Conservation (phyloP, 2,113 vertebrate genomes). For the Acinonyx jubatus region DNA sequence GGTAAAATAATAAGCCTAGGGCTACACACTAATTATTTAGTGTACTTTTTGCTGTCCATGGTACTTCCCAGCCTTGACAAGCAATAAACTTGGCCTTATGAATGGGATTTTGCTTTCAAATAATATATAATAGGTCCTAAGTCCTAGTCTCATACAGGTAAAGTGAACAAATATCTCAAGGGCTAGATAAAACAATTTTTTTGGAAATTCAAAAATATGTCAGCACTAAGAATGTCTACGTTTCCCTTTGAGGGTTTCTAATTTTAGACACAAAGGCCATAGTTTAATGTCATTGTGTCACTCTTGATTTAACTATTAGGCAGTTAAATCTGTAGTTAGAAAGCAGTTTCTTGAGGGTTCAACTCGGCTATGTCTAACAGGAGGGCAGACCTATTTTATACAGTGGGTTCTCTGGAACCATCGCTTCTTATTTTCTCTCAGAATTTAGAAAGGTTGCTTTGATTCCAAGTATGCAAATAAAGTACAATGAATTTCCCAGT, state of each 20-base stretch:
- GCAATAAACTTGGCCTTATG: not conserved
- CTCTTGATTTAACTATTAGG: not conserved
- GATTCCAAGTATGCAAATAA: not conserved
- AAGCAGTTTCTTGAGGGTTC: not conserved
- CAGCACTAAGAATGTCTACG: not conserved
- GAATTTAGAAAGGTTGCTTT: not conserved
- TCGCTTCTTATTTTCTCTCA: not conserved
- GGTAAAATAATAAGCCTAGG: not conserved
- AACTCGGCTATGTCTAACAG: not conserved
- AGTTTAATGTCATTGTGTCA: not conserved
- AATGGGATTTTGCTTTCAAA: slow-evolving; percentile 35
- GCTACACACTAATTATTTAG: not conserved
- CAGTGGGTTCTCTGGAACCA: not conserved
- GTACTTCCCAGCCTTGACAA: not conserved
- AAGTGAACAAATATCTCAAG: not conserved
- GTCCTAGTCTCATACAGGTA: not conserved
- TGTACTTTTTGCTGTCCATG: not conserved
- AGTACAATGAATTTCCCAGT: not conserved
- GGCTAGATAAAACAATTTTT: not conserved
- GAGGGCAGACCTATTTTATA: not conserved
- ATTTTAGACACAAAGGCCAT: not conserved
- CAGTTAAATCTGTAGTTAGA: not conserved
- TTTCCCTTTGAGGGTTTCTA: not conserved
- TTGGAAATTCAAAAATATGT: slow-evolving; percentile 27
- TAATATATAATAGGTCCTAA: not conserved